A percentile compares a stretch with the other conserved stretches of the same genome.
Conservation (phyloP, 2,888 invertebrate species). For the Ochropleura leucogaster region DNA sequence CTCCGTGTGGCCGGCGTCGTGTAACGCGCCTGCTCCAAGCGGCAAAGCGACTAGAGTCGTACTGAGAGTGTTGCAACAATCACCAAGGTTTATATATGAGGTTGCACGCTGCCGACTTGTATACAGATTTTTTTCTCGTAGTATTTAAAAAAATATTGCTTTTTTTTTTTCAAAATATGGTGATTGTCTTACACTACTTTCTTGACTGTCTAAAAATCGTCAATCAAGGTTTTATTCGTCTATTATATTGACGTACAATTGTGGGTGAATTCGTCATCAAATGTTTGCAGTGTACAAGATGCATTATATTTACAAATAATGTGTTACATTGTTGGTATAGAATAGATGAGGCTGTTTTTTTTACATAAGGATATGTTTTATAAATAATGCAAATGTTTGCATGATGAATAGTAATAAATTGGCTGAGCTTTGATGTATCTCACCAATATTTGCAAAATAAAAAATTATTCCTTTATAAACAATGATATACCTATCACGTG, state of each 20-base stretch:
- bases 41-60: conserved; percentile 91
- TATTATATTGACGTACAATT: background rate
- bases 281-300: background rate
- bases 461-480: background rate
- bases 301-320: conserved; percentile 3
- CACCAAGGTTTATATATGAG: conserved; percentile 89
- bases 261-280: background rate
- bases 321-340: background rate
- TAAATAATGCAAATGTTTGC: too few species aligned
- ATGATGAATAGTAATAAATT: too few species aligned
- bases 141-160: conserved; percentile 53
- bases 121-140: conserved; percentile 70
- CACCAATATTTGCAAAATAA: too few species aligned
- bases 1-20: conserved; percentile 89
- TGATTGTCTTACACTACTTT: conserved; percentile 4
- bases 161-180: conserved; percentile 11
- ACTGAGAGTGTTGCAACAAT: conserved; percentile 90
- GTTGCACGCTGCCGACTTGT: conserved; percentile 80
- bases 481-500: background rate
- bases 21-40: conserved; percentile 87
- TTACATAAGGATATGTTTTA: too few species aligned
- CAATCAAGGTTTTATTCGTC: background rate
- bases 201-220: background rate
- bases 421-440: too few species aligned
- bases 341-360: too few species aligned